Evolutionary conservation across 2,888 invertebrate genomes (phyloP).

Genomic region (Idaea biselata): DNA sequence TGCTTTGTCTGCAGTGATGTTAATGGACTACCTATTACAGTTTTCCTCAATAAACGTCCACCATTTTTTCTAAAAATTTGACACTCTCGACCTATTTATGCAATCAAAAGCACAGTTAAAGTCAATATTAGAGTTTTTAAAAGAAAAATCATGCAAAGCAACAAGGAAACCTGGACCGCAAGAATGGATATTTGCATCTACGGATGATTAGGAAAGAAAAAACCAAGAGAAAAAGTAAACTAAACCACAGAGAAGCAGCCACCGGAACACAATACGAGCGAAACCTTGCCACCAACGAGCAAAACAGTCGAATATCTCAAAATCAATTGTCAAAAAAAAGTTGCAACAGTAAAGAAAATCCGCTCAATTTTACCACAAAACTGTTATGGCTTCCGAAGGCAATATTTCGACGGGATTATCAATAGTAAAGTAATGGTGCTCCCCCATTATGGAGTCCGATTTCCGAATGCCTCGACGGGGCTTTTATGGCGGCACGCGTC

Average conservation of each 20-base stretch:
- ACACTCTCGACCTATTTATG: not conserved
- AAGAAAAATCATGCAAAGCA: not conserved
- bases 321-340: conserved; percentile 29
- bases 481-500: conserved; percentile 76
- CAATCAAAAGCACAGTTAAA: not conserved
- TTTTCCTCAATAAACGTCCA: conserved; percentile 1
- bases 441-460: conserved; percentile 77
- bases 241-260: not conserved
- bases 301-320: conserved; percentile 20
- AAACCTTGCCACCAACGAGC: not conserved
- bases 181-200: not conserved
- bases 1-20: conserved; percentile 34
- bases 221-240: not conserved
- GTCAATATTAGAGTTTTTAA: not conserved
- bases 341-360: conserved; percentile 47
- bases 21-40: conserved; percentile 12
- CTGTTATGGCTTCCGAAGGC: conserved; percentile 77
- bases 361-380: conserved; percentile 78
- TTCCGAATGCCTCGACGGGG: conserved; percentile 69
- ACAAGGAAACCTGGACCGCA: not conserved
- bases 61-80: not conserved
- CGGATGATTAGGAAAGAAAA: not conserved
- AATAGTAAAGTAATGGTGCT: conserved; percentile 77
- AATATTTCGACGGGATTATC: conserved; percentile 77
- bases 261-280: conserved; percentile 18